Percentiles rank a stretch among this genome's conserved stretches.
Conservation (phyloP, 2,113 vertebrate species). For the Plecturocebus donacophilus region DNA sequence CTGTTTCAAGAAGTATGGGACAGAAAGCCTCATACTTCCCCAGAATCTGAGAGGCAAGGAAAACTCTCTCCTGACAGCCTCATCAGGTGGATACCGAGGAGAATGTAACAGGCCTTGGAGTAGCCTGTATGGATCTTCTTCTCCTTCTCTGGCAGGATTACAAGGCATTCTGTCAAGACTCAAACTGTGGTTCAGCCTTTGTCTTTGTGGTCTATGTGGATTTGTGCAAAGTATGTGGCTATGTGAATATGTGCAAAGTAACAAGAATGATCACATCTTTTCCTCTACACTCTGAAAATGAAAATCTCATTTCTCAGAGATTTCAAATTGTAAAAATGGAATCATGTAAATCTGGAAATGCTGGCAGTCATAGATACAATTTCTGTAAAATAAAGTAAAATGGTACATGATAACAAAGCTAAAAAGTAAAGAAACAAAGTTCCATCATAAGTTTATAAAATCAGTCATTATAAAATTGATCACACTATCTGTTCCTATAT, state of each 20-base stretch:
- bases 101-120: not conserved
- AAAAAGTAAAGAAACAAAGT: not conserved
- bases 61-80: not conserved
- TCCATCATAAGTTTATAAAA: not conserved
- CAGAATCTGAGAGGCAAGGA: not conserved
- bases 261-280: not conserved
- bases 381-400: not conserved
- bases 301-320: not conserved
- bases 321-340: not conserved
- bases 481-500: not conserved
- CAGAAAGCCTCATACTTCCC: not conserved
- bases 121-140: fast-evolving
- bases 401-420: not conserved
- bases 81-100: fast-evolving
- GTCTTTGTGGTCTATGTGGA: not conserved
- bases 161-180: not conserved
- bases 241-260: too few relatives aligned
- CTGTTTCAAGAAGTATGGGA: not conserved
- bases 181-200: not conserved
- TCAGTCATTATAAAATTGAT: not conserved
- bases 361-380: not conserved
- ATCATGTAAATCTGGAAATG: not conserved
- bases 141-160: not conserved
- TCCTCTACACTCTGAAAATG: not conserved
- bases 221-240: not conserved